These are phyloP conservation scores for Andrena flavipes DNA, from an alignment of 2,888 invertebrate genomes.

Conservation along the genomic window DNA sequence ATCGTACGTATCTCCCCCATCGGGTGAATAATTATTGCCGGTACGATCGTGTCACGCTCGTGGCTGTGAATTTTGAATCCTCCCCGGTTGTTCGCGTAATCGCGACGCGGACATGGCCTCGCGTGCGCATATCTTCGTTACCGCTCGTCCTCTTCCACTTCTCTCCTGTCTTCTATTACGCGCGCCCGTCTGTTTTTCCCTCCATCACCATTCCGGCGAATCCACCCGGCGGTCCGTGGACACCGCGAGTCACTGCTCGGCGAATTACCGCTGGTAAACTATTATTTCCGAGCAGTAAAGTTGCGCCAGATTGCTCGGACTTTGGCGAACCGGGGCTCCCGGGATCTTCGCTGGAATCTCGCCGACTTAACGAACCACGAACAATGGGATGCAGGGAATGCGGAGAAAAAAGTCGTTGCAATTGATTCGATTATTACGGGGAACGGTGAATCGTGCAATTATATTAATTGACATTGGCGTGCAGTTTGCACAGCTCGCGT, in stretches of 20 bases:
- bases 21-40: conserved; percentile 78
- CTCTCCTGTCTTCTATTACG: not conserved
- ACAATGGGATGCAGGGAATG: conserved; percentile 8
- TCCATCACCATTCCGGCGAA: not conserved
- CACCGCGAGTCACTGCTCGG: not conserved
- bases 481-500: conserved; percentile 46
- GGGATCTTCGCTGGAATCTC: not conserved
- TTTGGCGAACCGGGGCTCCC: not conserved
- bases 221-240: not conserved
- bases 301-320: not conserved
- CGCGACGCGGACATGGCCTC: conserved; percentile 26
- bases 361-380: conserved; percentile 11
- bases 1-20: conserved; percentile 76
- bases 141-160: not conserved
- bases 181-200: not conserved
- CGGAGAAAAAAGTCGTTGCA: not conserved
- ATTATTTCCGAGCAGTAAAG: not conserved
- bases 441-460: conserved; percentile 34
- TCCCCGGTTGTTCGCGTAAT: conserved; percentile 51
- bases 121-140: conserved; percentile 16
- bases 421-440: conserved; percentile 43
- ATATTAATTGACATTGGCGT: conserved; percentile 59
- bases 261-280: not conserved
- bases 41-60: conserved; percentile 73
- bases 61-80: conserved; percentile 76